Base-by-base conservation (phyloP, 2,888 invertebrate genomes). In the Micoletzkya japonica region DNA sequence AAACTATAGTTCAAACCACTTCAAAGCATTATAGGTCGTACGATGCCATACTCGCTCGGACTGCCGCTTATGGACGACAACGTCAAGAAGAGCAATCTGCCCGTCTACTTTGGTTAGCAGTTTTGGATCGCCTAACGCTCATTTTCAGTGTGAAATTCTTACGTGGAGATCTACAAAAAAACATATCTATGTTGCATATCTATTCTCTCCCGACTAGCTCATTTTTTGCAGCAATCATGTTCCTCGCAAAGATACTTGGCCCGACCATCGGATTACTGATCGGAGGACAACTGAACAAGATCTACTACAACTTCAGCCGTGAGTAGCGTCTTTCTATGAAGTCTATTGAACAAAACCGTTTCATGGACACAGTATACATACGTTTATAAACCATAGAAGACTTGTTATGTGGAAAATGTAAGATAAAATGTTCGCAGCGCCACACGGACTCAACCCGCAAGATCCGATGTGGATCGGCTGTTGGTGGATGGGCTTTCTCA, bases 401-500 rank as follows among this genome's bases (percentile, higher is more conserved):
- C n/a, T n/a, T n/a, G n/a, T n/a, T n/a, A n/a, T n/a, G n/a, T n/a
- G n/a, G n/a, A n/a, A n/a, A n/a, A n/a, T n/a, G n/a, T n/a, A n/a
- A n/a, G n/a, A n/a, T n/a, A n/a, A n/a, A n/a, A n/a, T 24, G 6
- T 2, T 74, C 78, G 68, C 72, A 85, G 85, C 81, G 14, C 85
- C 85, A 2, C 76, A 74, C 37, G 85, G 84, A 14, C 71, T 87
- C 36, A 81, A 82, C 3, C 82, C 86, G 1, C 77, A 78, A 1
- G 87, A 87, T 74, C 87, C 87, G 1, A 82, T 86, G 71, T 87
- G 87, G 87, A 87, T 87, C 26, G 87, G 87, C 0, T 86, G 86
- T 4, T 87, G 87, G 87, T 86, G 86, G 87, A 74, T 87, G 30
- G 86, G 86, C 20, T 87, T 86, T 75, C 70, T 86, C 4, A 76